phyloP scores from a whole-genome alignment of 1,140 invertebrate genomes.

The Tetramorium alpestre region DNA sequence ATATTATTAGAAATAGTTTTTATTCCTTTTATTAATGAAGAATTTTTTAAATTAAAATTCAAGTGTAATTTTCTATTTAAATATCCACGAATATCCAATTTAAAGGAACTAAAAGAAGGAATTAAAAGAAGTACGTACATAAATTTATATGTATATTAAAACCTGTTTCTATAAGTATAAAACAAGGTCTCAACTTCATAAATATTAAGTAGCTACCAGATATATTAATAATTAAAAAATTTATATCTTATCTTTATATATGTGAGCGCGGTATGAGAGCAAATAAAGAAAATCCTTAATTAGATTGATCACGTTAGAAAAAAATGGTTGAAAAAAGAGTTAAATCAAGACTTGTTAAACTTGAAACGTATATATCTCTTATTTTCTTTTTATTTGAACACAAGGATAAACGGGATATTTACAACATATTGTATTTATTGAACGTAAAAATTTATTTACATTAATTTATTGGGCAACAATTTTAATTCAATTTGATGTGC shows the following conservation, averaged over 20 bases:
- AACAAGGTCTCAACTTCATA: background rate
- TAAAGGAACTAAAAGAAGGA: background rate
- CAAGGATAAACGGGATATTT: background rate
- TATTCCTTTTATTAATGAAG: no score
- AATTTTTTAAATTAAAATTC: background rate
- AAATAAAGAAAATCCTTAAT: background rate
- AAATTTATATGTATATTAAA: background rate
- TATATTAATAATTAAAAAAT: background rate
- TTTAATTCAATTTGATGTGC: background rate
- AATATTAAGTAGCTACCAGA: background rate
- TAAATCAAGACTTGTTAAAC: background rate
- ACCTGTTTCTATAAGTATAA: background rate
- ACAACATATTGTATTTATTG: background rate
- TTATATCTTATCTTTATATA: background rate
- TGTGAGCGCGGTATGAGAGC: background rate
- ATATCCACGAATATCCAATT: background rate
- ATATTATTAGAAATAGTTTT: background rate
- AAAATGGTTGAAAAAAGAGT: background rate
- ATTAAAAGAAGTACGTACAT: background rate
- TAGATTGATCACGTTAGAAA: background rate
- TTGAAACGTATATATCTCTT: background rate
- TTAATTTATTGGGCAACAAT: background rate
- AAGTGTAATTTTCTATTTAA: background rate
- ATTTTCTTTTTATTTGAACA: background rate
- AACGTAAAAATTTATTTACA: background rate